Percentiles rank a stretch among this genome's conserved stretches.
Conservation (phyloP, 2,888 invertebrate species). For the Sturmia bella region DNA sequence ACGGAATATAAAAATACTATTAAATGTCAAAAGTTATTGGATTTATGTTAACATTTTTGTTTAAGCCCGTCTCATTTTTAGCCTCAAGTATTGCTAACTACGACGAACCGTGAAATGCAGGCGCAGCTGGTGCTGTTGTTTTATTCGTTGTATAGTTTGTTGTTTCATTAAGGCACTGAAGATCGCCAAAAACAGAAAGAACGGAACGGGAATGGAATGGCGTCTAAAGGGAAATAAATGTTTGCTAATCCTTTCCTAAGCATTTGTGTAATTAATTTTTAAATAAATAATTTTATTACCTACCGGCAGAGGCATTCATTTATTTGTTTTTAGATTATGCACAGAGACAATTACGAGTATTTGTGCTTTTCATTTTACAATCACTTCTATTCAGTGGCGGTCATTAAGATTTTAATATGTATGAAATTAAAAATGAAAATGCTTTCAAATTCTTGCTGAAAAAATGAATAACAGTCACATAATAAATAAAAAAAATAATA, state of each 20-base stretch:
- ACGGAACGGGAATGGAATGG: background rate
- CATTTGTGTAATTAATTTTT: constrained; percentile 36
- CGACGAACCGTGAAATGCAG: constrained; percentile 31
- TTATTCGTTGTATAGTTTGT: background rate
- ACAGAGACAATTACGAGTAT: constrained; percentile 43
- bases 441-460: background rate
- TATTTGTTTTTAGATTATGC: constrained; percentile 5
- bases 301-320: constrained; percentile 2
- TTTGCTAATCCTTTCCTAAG: constrained; percentile 47
- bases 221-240: constrained; percentile 26
- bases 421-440: constrained; percentile 8
- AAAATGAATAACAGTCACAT: too few species aligned
- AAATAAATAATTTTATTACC: constrained; percentile 43
- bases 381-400: constrained; percentile 33
- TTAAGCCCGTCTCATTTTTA: constrained; percentile 42
- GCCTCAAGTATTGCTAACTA: constrained; percentile 31
- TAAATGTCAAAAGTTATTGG: constrained; percentile 73
- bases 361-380: constrained; percentile 30
- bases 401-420: constrained; percentile 12
- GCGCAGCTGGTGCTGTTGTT: constrained; percentile 47
- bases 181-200: background rate
- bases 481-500: too few species aligned
- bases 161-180: background rate
- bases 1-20: constrained; percentile 72
- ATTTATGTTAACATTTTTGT: constrained; percentile 71